Percentiles rank a stretch among this genome's conserved stretches.
These are phyloP conservation scores for Pseudochirops corinnae DNA, from an alignment of 2,797 vertebrate genomes.

Conservation along the genomic window DNA sequence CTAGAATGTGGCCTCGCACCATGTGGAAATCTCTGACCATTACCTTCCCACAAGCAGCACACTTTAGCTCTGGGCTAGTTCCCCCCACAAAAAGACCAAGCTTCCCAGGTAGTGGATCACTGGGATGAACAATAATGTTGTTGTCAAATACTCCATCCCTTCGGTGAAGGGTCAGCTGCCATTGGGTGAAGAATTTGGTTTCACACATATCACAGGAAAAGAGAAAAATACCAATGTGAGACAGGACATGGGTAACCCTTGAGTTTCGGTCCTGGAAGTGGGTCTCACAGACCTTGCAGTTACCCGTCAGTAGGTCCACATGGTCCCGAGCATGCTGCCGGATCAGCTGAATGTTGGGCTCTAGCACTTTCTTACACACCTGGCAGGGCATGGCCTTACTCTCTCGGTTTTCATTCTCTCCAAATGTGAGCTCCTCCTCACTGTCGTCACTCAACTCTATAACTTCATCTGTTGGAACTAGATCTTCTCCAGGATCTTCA, in stretches of 20 bases:
- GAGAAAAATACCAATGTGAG: conserved; percentile 94
- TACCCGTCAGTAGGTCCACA: conserved; percentile 90
- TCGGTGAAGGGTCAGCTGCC: conserved; percentile 93
- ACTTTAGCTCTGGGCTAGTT: conserved; percentile 87
- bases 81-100: conserved; percentile 80
- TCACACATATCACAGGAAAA: conserved; percentile 97
- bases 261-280: conserved; percentile 91
- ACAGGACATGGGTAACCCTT: conserved; percentile 90
- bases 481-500: conserved; percentile 92
- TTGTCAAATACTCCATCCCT: conserved; percentile 88
- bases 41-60: conserved; percentile 89
- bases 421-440: conserved; percentile 84
- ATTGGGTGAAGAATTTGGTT: conserved; percentile 93
- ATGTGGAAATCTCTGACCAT: conserved; percentile 93
- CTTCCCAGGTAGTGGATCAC: conserved; percentile 86
- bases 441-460: conserved; percentile 95
- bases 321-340: conserved; percentile 92
- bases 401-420: conserved; percentile 82
- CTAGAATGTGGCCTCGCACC: conserved; percentile 91
- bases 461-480: conserved; percentile 85
- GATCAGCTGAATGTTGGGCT: conserved; percentile 90
- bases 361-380: conserved; percentile 90
- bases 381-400: conserved; percentile 90
- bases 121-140: conserved; percentile 88
- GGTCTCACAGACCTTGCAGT: conserved; percentile 93